Percentiles rank a stretch among this genome's conserved stretches.
Evolutionary conservation across 1,140 invertebrate species (phyloP).

Genomic region (Nixonia krombeini): DNA sequence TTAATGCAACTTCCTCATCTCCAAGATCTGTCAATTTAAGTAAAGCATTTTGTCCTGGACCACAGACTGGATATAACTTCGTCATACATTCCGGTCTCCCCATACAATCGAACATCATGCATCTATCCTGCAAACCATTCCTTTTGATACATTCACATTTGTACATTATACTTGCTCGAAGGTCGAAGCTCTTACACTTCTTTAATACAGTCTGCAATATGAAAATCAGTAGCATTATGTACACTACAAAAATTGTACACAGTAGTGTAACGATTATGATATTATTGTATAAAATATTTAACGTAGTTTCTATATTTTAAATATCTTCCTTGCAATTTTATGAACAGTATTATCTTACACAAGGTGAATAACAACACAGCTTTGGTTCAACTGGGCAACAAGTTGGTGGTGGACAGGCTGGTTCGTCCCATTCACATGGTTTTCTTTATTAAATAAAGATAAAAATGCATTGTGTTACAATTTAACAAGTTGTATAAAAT

Average conservation of each 20-base stretch:
- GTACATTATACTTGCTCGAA: slow-evolving; percentile 77
- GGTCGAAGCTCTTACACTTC: slow-evolving; percentile 75
- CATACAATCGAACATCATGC: slow-evolving; percentile 78
- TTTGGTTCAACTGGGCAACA: background rate
- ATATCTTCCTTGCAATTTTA: no score
- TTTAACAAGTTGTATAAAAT: no score
- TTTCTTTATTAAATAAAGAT: slow-evolving; percentile 46
- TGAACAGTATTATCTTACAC: slow-evolving; percentile 48
- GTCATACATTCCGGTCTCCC: slow-evolving; percentile 78
- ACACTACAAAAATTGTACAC: no score
- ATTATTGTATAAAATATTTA: no score
- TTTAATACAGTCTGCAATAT: slow-evolving; percentile 51
- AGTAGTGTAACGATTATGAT: no score
- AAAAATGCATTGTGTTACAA: background rate
- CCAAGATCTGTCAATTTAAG: slow-evolving; percentile 63
- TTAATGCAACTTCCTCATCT: slow-evolving; percentile 50
- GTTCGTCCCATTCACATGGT: slow-evolving; percentile 67
- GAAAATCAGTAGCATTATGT: no score
- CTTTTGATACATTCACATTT: slow-evolving; percentile 81
- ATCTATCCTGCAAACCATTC: slow-evolving; percentile 84
- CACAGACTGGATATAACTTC: slow-evolving; percentile 78
- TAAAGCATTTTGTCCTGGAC: slow-evolving; percentile 70
- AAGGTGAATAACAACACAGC: slow-evolving; percentile 4
- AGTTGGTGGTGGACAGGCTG: slow-evolving; percentile 36
- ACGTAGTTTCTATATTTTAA: no score